A percentile compares a stretch with the other conserved stretches of the same genome.
Conservation (phyloP, 2,797 vertebrate genomes). For the Lepus townsendii region DNA sequence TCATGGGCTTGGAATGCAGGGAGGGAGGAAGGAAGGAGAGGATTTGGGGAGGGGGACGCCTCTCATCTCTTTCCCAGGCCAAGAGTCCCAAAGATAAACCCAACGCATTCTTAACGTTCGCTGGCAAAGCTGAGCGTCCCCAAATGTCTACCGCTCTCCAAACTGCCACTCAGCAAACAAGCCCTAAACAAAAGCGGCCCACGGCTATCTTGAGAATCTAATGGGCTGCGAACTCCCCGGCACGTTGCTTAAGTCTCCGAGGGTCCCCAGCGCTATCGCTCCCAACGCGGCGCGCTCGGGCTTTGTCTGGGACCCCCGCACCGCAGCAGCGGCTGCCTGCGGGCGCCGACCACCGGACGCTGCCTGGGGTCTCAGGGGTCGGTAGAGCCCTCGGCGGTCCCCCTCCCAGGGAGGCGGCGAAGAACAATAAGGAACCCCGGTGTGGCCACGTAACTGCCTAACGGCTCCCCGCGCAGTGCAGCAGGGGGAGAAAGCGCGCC, state of each 20-base stretch:
- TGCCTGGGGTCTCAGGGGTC: neutral
- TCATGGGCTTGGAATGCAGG: constrained; percentile 89
- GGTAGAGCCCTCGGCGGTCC: neutral
- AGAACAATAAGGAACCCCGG: constrained; percentile 70
- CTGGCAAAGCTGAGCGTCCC: neutral
- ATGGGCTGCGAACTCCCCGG: neutral
- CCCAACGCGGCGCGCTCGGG: neutral
- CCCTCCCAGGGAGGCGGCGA: neutral
- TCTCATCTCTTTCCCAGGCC: constrained; percentile 81
- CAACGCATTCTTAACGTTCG: neutral
- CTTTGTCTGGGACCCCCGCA: constrained; percentile 71
- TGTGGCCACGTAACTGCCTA: constrained; percentile 48
- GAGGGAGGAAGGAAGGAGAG: constrained; percentile 82
- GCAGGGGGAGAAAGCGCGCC: neutral
- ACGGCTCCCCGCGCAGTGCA: neutral
- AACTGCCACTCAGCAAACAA: neutral
- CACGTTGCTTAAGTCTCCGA: neutral
- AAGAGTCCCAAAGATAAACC: constrained; percentile 70
- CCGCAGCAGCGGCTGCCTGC: neutral
- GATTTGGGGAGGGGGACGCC: constrained; percentile 81
- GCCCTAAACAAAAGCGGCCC: constrained; percentile 56
- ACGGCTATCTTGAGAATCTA: neutral
- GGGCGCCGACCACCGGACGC: neutral
- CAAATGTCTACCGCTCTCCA: neutral
- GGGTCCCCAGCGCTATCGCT: neutral